Evolutionary conservation across 30 jellyfish, hydroid and myxozoan genomes (phyloP).

Genomic region (Mastigias papua): DNA sequence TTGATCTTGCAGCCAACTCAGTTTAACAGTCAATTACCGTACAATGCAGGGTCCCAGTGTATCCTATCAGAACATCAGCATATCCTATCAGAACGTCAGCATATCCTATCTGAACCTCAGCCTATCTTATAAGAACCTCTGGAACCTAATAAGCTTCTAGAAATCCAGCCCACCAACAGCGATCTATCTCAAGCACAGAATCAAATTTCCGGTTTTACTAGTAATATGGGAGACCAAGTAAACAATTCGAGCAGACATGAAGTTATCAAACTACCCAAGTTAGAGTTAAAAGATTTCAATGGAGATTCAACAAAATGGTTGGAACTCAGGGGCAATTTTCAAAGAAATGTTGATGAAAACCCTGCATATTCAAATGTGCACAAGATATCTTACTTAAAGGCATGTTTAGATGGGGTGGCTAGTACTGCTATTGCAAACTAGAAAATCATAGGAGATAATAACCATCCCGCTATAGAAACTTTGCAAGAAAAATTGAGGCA

Average conservation of each 20-base stretch:
- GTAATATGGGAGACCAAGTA: neutral
- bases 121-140: too few relatives aligned
- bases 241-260: neutral
- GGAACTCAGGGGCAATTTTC: constrained; percentile 40
- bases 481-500: constrained; percentile 35
- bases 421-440: constrained; percentile 56
- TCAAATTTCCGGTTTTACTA: neutral
- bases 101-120: too few relatives aligned
- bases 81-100: too few relatives aligned
- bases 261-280: constrained; percentile 16
- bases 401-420: too few relatives aligned
- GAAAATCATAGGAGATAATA: constrained; percentile 21
- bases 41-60: too few relatives aligned
- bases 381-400: too few relatives aligned
- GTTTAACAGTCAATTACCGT: too few relatives aligned
- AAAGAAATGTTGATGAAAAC: constrained; percentile 37
- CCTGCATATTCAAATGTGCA: constrained; percentile 31
- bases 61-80: too few relatives aligned
- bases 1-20: neutral
- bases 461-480: constrained; percentile 24
- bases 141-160: too few relatives aligned
- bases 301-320: constrained; percentile 66
- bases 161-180: too few relatives aligned
- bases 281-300: constrained; percentile 34
- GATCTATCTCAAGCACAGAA: too few relatives aligned